Percentiles rank a stretch among this genome's conserved stretches.
These are phyloP conservation scores for Venustoraphidia nigricollis DNA, from an alignment of 2,888 invertebrate species.

Conservation along the genomic window DNA sequence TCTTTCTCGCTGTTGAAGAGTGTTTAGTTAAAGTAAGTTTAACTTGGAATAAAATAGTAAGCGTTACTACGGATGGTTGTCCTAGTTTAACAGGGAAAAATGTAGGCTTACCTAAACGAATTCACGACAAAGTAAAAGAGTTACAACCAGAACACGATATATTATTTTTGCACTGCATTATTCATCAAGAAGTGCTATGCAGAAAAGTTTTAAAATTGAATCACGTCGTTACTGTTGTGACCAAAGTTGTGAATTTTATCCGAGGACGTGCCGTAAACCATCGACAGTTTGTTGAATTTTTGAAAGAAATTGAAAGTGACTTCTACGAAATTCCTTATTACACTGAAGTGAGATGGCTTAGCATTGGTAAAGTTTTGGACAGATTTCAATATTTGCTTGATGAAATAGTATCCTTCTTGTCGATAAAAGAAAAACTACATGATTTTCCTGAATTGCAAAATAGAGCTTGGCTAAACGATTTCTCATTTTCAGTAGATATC, in stretches of 20 bases:
- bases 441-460: slow-evolving; percentile 6
- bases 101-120: slow-evolving; percentile 7
- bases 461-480: slow-evolving; percentile 5
- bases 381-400: slow-evolving; percentile 13
- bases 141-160: slow-evolving; percentile 10
- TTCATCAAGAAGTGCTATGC: slow-evolving; percentile 14
- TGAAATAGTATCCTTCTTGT: slow-evolving; percentile 17
- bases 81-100: slow-evolving; percentile 11
- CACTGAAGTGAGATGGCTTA: slow-evolving; percentile 10
- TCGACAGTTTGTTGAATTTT: slow-evolving; percentile 7
- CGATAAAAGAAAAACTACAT: slow-evolving; percentile 9
- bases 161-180: slow-evolving; percentile 13
- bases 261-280: slow-evolving; percentile 9
- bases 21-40: slow-evolving; percentile 6
- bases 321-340: slow-evolving; percentile 8
- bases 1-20: slow-evolving; percentile 7
- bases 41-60: slow-evolving; percentile 6
- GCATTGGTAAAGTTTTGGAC: slow-evolving; percentile 9
- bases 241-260: slow-evolving; percentile 12
- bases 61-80: slow-evolving; percentile 10
- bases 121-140: slow-evolving; percentile 8
- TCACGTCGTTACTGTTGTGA: slow-evolving; percentile 10
- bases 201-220: slow-evolving; percentile 12
- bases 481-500: slow-evolving; percentile 7
- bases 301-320: slow-evolving; percentile 9